Percentiles rank a stretch among this genome's conserved stretches.
These are phyloP conservation scores for Staurois parvus DNA, from an alignment of 2,797 vertebrate genomes.

Conservation along the genomic window DNA sequence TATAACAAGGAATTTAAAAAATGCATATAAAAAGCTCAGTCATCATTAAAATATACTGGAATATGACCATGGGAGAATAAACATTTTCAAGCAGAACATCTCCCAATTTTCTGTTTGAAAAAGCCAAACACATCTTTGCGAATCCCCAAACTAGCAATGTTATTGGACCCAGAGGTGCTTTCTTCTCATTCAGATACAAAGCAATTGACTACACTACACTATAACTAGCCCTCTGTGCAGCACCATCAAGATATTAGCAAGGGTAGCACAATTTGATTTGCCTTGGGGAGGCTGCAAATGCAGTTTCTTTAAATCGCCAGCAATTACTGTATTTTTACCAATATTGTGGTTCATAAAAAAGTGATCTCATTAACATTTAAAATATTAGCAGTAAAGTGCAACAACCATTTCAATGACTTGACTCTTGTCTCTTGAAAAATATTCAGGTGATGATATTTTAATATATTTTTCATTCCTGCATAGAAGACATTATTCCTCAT, in stretches of 20 bases:
- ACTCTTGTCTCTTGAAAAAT: not conserved
- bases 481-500: not conserved
- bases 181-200: constrained; percentile 52
- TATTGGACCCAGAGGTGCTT: not conserved
- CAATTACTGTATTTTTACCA: constrained; percentile 39
- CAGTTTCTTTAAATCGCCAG: not conserved
- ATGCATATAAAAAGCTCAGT: not conserved
- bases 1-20: constrained; percentile 8
- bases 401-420: constrained; percentile 10
- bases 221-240: not conserved
- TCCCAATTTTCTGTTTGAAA: constrained; percentile 29
- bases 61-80: not conserved
- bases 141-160: accelerated
- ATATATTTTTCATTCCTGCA: not conserved
- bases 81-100: not conserved
- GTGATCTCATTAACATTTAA: not conserved
- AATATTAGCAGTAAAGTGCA: constrained; percentile 27
- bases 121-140: constrained; percentile 21
- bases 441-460: not conserved
- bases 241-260: not conserved
- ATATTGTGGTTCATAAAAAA: constrained; percentile 33
- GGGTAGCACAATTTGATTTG: not conserved
- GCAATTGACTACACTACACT: constrained; percentile 29
- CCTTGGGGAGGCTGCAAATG: constrained; percentile 11
- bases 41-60: constrained; percentile 17